Base-by-base conservation (phyloP, 2,888 invertebrate genomes). In the Erpobdella octoculata region DNA sequence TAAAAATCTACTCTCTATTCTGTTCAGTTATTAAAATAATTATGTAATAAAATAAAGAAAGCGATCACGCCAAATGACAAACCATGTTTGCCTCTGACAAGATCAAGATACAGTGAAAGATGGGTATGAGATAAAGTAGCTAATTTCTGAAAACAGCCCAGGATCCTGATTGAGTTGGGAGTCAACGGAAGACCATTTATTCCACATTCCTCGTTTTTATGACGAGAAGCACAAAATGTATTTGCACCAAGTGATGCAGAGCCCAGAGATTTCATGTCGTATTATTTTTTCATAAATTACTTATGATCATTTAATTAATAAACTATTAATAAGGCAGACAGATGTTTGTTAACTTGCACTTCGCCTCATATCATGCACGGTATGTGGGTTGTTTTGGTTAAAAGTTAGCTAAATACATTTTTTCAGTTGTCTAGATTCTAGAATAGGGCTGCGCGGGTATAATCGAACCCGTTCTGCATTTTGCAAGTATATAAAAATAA, bases 181-280 rank as follows among this genome's bases (percentile, higher is more conserved):
- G 96, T 96, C 28, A 96, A 85, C 0, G 97, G 97, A 65, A 97
- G 85, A 0, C 97, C 96, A 85, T 97, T 97, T 76, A 91, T 92
- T 12, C 95, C 95, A 83, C 95, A 96, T 70, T 82, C 80, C 74
- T 83, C 83, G 77, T 81, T 81, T 15, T 91, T 91, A 82, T 94
- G 93, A 79, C 89, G 89, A 79, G 89, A 90, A 0, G 94, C 94
- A 83, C 93, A 92, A 83, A 91, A 93, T 31, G 94, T 94, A 78
- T 89, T 88, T 6, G 92, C 91, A n/a, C 91, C 92, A 80, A 95
- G 79, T 67, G 81, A 78, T 31, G 82, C 82, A 70, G 79, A 78
- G n/a, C 80, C 81, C 21, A 82, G 46, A 8, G 69, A 53, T 28
- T 64, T 70, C 75, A 75, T 75, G 8, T n/a, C n/a, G n/a, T n/a